These are phyloP conservation scores for Drosophila willistoni DNA, from an alignment of 1,140 invertebrate species.

Conservation along the genomic window DNA sequence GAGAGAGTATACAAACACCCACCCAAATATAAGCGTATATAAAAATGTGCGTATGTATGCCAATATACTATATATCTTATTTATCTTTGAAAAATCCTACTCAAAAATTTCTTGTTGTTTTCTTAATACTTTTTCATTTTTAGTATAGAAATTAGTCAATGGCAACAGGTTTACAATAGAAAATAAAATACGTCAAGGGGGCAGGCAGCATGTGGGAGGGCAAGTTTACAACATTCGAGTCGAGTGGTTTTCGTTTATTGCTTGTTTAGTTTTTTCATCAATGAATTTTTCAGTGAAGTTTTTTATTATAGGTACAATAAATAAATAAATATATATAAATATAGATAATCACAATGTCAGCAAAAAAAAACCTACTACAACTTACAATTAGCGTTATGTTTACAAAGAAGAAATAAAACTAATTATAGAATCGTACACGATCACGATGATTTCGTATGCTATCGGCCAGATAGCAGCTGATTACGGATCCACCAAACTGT, in stretches of 20 bases:
- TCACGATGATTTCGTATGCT: constrained; percentile 79
- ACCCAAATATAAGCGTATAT: background rate
- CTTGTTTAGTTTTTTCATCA: constrained; percentile 57
- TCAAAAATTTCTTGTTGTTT: constrained; percentile 33
- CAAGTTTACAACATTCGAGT: constrained; percentile 41
- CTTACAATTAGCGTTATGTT: constrained; percentile 1
- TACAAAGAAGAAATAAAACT: constrained; percentile 30
- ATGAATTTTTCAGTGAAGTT: constrained; percentile 47
- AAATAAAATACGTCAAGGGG: constrained; percentile 8
- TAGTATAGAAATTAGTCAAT: constrained; percentile 57
- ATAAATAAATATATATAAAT: background rate
- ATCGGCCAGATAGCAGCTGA: constrained; percentile 71
- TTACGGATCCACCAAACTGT: constrained; percentile 72
- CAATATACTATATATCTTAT: constrained; percentile 12
- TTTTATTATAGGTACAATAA: constrained; percentile 1
- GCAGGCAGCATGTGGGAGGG: constrained; percentile 45
- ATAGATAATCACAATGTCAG: constrained; percentile 61
- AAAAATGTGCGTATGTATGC: constrained; percentile 3
- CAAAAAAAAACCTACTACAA: constrained; percentile 1
- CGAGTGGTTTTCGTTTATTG: constrained; percentile 1
- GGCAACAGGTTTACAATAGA: constrained; percentile 52
- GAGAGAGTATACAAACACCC: constrained; percentile 7
- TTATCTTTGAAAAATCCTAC: constrained; percentile 45
- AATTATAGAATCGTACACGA: constrained; percentile 77
- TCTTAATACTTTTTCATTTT: constrained; percentile 36